Base-by-base conservation (phyloP, 2,113 vertebrate genomes). In the Anolis sagrei region DNA sequence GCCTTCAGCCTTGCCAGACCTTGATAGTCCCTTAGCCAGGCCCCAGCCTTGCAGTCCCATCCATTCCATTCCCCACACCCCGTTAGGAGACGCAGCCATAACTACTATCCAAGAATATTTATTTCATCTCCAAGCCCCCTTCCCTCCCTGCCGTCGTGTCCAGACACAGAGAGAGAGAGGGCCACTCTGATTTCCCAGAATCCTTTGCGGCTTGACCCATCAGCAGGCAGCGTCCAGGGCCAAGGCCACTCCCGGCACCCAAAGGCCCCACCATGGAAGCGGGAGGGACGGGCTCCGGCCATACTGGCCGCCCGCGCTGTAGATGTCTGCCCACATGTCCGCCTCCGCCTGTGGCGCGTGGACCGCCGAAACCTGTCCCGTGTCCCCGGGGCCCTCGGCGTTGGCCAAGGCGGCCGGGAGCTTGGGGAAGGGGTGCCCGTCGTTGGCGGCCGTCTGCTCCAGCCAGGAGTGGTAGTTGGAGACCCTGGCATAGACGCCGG, bases 91-190 rank as follows among this genome's bases (percentile, higher is more conserved):
- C 27, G 11, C 29, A 6, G 1, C 36, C 7, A n/a, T n/a, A n/a
- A n/a, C n/a, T n/a, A n/a, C 27, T 48, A 29, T 32, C 11, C 85
- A 64, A n/a, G 49, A 87, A 82, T 61, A 87, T 87, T 87, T 87
- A 87, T 82, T 87, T 44, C n/a, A 36, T 19, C 27, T 36, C 14
- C 3, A 11, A n/a, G 13, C 39, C 39, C 2, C 39, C 39, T 16
- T 2, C 58, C 58, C 58, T 21, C 21, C 16, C 61, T 21, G 13
- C 25, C 64, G 29, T 44, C 39, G 39, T 44, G 39, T 44, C 39
- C 39, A 44, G 39, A n/a, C n/a, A n/a, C n/a, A n/a, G n/a, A n/a
- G n/a, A n/a, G n/a, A 44, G 39, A 44, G 39, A 44, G 39, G 39
- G 39, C 39, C 39, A 44, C 27, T 1, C 1, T 0, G 0, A 0